A percentile compares a stretch with the other conserved stretches of the same genome.
phyloP scores from a whole-genome alignment of 2,888 invertebrate genomes.

The Trissolcus brochymenae region DNA sequence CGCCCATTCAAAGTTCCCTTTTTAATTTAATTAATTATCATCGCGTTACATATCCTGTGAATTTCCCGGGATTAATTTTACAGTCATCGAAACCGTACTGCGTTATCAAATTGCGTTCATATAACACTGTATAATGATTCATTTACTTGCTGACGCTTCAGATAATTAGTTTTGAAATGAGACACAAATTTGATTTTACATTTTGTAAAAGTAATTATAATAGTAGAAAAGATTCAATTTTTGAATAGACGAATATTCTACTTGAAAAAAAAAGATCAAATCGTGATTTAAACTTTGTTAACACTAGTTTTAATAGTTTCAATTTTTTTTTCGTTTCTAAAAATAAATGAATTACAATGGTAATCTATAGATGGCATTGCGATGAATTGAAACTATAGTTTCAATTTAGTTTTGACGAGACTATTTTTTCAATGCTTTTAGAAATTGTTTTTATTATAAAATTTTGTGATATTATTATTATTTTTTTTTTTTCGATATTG shows the following conservation, averaged over 20 bases:
- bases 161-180: too few relatives aligned
- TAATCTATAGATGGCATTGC: too few relatives aligned
- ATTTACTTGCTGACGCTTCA: background rate
- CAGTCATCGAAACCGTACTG: constrained; percentile 12
- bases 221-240: too few relatives aligned
- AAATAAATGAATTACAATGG: background rate
- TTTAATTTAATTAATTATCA: constrained; percentile 45
- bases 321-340: background rate
- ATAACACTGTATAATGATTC: background rate
- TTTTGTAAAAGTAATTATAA: too few relatives aligned
- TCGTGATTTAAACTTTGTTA: too few relatives aligned
- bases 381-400: too few relatives aligned
- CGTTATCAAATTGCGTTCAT: too few relatives aligned
- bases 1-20: constrained; percentile 4
- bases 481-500: background rate
- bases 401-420: too few relatives aligned
- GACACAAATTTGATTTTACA: too few relatives aligned
- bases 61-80: constrained; percentile 4
- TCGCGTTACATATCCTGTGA: constrained; percentile 16
- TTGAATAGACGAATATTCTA: too few relatives aligned
- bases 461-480: background rate
- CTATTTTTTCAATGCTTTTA: background rate
- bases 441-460: background rate
- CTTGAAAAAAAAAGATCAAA: too few relatives aligned
- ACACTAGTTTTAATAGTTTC: background rate